These are phyloP conservation scores for Selene dorsalis DNA, from an alignment of 2,797 vertebrate genomes.

Conservation along the genomic window DNA sequence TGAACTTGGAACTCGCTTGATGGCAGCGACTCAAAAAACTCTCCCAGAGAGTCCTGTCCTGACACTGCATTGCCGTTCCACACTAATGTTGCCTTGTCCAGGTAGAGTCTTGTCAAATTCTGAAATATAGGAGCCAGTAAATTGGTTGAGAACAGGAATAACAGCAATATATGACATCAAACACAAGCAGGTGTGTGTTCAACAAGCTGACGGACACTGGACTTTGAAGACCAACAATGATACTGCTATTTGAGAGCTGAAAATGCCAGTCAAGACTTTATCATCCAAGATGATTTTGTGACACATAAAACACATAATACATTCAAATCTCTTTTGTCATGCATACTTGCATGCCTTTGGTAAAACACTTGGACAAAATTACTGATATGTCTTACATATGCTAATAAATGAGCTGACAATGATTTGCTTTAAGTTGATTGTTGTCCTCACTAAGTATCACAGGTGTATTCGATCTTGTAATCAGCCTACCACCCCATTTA, in stretches of 20 bases:
- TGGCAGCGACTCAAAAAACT: slow-evolving; percentile 97
- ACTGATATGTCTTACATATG: neutral
- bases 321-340: neutral
- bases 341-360: neutral
- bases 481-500: neutral
- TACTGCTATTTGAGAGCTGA: neutral
- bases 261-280: neutral
- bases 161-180: neutral
- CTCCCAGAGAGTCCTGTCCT: slow-evolving; percentile 89
- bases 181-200: neutral
- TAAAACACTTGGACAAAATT: neutral
- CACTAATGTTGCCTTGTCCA: slow-evolving; percentile 94
- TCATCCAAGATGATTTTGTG: no score
- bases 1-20: slow-evolving; percentile 96
- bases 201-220: neutral
- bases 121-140: slow-evolving; percentile 48
- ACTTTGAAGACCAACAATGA: neutral
- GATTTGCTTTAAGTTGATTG: neutral
- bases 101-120: slow-evolving; percentile 93
- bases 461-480: neutral
- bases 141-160: neutral
- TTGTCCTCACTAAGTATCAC: neutral
- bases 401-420: neutral
- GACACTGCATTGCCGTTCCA: slow-evolving; percentile 97
- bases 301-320: no score